phyloP scores from a whole-genome alignment of 1,140 invertebrate genomes.

The Heterodera schachtii region DNA sequence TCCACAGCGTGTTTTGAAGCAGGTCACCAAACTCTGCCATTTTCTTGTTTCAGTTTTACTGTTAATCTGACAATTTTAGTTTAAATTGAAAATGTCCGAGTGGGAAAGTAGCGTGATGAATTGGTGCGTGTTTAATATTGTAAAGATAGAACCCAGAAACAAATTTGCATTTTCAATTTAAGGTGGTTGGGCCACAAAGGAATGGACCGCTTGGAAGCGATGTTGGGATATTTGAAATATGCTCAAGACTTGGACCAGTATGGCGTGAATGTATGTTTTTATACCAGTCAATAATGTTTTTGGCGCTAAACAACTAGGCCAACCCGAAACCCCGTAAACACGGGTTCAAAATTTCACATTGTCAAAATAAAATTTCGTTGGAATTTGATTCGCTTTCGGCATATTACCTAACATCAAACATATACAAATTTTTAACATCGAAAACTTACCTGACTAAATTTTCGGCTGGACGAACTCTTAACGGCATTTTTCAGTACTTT shows the following conservation, averaged over 20 bases:
- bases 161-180: no score
- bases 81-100: slow-evolving; percentile 93
- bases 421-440: no score
- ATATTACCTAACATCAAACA: no score
- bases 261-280: slow-evolving; percentile 72
- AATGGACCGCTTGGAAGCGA: slow-evolving; percentile 79
- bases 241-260: slow-evolving; percentile 81
- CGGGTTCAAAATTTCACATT: no score
- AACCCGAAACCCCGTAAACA: no score
- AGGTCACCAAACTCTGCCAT: not conserved
- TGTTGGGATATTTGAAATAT: slow-evolving; percentile 79
- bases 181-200: slow-evolving; percentile 82
- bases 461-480: no score
- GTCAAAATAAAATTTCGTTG: no score
- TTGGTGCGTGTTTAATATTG: slow-evolving; percentile 71
- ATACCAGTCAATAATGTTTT: not conserved
- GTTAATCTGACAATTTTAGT: slow-evolving; percentile 68
- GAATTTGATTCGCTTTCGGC: no score
- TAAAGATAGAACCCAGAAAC: not conserved
- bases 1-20: not conserved
- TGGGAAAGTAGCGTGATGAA: slow-evolving; percentile 90
- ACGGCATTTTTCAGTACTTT: slow-evolving; percentile 71
- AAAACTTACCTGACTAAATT: no score
- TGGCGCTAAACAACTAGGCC: slow-evolving; percentile 8
- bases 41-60: not conserved